Evolutionary conservation across 2,797 vertebrate genomes (phyloP), one percentile per base, ranked within the genome.

Genomic region (Enteromius viviparus): DNA sequence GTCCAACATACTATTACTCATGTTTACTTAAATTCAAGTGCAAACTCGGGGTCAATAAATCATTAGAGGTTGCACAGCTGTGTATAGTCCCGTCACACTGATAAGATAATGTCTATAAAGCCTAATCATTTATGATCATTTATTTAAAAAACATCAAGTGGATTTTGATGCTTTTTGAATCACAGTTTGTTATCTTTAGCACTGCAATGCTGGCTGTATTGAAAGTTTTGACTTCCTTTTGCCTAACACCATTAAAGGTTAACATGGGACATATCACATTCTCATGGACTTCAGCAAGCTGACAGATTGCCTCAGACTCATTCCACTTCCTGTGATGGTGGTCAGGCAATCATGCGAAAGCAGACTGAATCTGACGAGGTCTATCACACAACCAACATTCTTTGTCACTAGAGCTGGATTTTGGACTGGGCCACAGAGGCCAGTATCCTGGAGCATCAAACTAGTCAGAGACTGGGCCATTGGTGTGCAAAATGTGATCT

Each of bases 221-320:
- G 23, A 76, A 60, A 45, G 32, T 15, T 26, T 42, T 66, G 72
- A 76, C 34, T 80, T 76, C 10, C 70, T 77, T 80, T 84, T 49
- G 26, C 80, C 3, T 71, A 62, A 37, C 80, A 75, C 29, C 55
- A 26, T 62, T 79, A 51, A 83, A 83, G 60, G 64, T 82, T 69
- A 82, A 66, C n/a, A 69, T 51, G 70, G 85, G 71, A 82, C 82
- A 77, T 29, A 23, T 84, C 82, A 70, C 55, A 69, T 51, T 78
- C 66, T 74, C 66, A 64, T 72, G 76, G 71, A 80, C 49, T 68
- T 76, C 19, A 47, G 72, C 6, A 82, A 58, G 62, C 34, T 68
- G 64, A 85, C 77, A 79, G 51, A 70, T 65, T 23, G 69, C 55
- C 76, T 85, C 71, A 60, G 47, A 82, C 23, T 76, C n/a, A 6